A percentile compares a stretch with the other conserved stretches of the same genome.
phyloP scores from a whole-genome alignment of 1,140 invertebrate genomes.

The Brachionus angularis region DNA sequence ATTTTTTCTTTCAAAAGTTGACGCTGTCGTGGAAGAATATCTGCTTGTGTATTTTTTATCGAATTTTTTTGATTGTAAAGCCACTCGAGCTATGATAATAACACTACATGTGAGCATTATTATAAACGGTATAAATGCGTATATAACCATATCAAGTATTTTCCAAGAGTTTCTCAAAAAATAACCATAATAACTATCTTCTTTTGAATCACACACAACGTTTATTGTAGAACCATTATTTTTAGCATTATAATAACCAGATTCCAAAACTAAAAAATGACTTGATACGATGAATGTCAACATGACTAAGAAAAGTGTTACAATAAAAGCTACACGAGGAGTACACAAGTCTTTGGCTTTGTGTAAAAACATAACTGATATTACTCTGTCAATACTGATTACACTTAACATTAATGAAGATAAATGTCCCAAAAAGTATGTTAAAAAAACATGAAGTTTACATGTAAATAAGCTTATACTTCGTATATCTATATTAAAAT shows the following conservation, averaged over 20 bases:
- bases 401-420: slow-evolving; percentile 40
- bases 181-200: slow-evolving; percentile 15
- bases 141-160: slow-evolving; percentile 36
- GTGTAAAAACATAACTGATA: slow-evolving; percentile 43
- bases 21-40: too few species aligned
- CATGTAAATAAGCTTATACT: slow-evolving; percentile 4
- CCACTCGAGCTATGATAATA: slow-evolving; percentile 30
- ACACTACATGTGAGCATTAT: slow-evolving; percentile 41
- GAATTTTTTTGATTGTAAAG: slow-evolving; percentile 32
- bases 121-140: slow-evolving; percentile 38
- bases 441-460: slow-evolving; percentile 44
- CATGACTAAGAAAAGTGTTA: not conserved
- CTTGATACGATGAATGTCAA: slow-evolving; percentile 17
- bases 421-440: slow-evolving; percentile 39
- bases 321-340: slow-evolving; percentile 6
- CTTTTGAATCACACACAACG: not conserved
- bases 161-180: slow-evolving; percentile 26
- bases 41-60: slow-evolving; percentile 11
- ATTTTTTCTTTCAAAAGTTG: too few species aligned
- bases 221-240: not conserved
- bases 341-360: slow-evolving; percentile 37
- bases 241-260: not conserved
- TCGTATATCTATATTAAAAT: slow-evolving; percentile 29
- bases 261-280: slow-evolving; percentile 35
- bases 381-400: slow-evolving; percentile 38